Conservation (phyloP, 1,140 invertebrate species). For the Micrasema longulum region DNA sequence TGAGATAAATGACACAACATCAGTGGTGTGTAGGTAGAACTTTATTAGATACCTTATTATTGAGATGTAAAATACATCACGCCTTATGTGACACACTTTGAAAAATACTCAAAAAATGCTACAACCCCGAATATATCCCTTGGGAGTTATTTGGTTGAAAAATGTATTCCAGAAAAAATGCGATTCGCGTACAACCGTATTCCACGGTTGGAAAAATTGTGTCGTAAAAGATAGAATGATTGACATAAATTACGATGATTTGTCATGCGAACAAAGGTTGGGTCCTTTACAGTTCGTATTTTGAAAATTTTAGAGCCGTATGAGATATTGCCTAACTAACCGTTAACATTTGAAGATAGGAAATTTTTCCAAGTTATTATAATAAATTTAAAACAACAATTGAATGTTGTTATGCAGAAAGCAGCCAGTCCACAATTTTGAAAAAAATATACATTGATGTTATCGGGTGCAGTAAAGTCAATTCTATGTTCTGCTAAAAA, state of each 20-base stretch:
- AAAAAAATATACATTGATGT: no score
- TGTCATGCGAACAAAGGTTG: conserved; percentile 22
- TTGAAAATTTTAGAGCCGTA: conserved; percentile 6
- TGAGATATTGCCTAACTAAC: conserved; percentile 4
- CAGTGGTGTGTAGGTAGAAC: background rate
- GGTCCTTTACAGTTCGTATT: background rate
- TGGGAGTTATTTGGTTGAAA: conserved; percentile 45
- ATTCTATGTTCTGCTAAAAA: no score
- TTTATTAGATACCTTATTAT: background rate
- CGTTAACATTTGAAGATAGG: background rate
- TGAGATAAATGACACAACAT: background rate
- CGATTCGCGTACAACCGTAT: conserved; percentile 34
- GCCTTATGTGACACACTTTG: conserved; percentile 30
- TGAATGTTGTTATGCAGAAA: no score
- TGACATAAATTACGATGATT: conserved; percentile 35
- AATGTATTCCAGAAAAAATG: conserved; percentile 45
- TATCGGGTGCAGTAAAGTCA: no score
- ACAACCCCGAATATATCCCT: conserved; percentile 36
- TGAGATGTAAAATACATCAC: conserved; percentile 32
- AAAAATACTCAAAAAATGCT: conserved; percentile 34
- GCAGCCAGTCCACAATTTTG: no score
- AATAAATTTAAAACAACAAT: no score
- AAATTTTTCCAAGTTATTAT: no score
- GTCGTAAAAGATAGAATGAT: conserved; percentile 29
- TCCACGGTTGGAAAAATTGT: conserved; percentile 24